phyloP scores from a whole-genome alignment of 2,888 invertebrate genomes.

The Melipona bicolor region DNA sequence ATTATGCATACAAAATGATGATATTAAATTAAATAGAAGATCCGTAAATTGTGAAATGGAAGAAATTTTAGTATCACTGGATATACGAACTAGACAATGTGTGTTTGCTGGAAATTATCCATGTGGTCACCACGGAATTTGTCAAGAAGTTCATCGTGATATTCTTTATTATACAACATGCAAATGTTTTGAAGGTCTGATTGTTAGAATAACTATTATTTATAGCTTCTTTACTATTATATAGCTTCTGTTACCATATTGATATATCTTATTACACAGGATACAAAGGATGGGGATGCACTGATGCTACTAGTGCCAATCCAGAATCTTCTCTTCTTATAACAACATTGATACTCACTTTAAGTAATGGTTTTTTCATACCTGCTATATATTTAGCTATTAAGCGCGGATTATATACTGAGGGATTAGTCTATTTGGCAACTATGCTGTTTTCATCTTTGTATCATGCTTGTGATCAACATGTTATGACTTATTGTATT shows the following conservation, averaged over 20 bases:
- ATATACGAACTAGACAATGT: slow-evolving; percentile 83
- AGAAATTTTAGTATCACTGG: slow-evolving; percentile 83
- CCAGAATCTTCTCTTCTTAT: slow-evolving; percentile 80
- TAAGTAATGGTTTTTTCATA: slow-evolving; percentile 87
- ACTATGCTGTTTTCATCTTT: slow-evolving; percentile 87
- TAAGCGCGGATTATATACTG: slow-evolving; percentile 85
- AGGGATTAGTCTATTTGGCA: slow-evolving; percentile 86
- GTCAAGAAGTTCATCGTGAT: slow-evolving; percentile 84
- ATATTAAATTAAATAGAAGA: slow-evolving; percentile 70
- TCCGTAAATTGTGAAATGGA: slow-evolving; percentile 81
- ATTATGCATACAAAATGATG: slow-evolving; percentile 5
- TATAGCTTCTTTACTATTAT: background rate
- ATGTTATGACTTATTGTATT: slow-evolving; percentile 83
- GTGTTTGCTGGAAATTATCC: slow-evolving; percentile 81
- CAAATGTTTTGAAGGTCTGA: slow-evolving; percentile 83
- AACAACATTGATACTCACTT: slow-evolving; percentile 84
- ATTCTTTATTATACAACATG: slow-evolving; percentile 84
- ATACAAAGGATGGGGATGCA: slow-evolving; percentile 87
- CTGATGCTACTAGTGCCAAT: slow-evolving; percentile 85
- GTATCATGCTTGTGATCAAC: slow-evolving; percentile 87
- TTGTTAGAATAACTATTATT: slow-evolving; percentile 1
- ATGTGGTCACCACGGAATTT: slow-evolving; percentile 84
- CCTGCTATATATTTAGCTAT: slow-evolving; percentile 86
- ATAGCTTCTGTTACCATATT: background rate
- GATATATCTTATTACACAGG: slow-evolving; percentile 79